Evolutionary conservation across 2,888 invertebrate species (phyloP), one percentile per base, ranked within the genome.

Genomic region (Xanthia togata): DNA sequence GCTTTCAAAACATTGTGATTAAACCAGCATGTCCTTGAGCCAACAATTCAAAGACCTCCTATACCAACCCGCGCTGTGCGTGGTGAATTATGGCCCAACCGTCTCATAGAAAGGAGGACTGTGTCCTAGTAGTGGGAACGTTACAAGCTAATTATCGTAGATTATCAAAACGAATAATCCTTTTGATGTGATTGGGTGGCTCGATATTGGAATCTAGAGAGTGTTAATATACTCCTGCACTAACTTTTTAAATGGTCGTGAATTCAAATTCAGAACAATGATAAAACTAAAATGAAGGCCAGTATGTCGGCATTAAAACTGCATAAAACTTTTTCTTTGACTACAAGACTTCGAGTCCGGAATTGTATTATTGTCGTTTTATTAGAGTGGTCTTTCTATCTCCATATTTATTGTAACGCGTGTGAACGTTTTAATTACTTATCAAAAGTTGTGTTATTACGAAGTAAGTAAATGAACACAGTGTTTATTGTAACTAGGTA

Each of bases 401-500:
- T 76, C 14, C 31, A 60, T 50, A 35, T 55, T 63, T 23, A 64
- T 1, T 60, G 35, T 50, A 53, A 57, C n/a, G 47, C 76, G 76
- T 84, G 78, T 81, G 73, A 85, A 82, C 55, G 69, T 70, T 77
- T 35, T 71, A 79, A 78, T 79, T 73, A 73, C 55, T 71, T 71
- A 81, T 75, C 79, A 74, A 63, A 76, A 26, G 62, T 83, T 71
- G 64, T 57, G 26, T 59, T 73, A 71, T 79, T 62, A 69, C 53
- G 63, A 59, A 72, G 62, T 78, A 67, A 57, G 80, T 78, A 75
- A 78, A 83, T 76, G 17, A 73, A 74, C 60, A 74, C 47, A 75
- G 64, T 60, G 65, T 75, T 44, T 76, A 73, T 70, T 75, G 70
- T 81, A 70, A 82, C 82, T 82, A 68, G 69, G 65, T 62, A 23